Evolutionary conservation across 2,888 invertebrate genomes (phyloP).

Genomic region (Leptarthrus brevirostris): DNA sequence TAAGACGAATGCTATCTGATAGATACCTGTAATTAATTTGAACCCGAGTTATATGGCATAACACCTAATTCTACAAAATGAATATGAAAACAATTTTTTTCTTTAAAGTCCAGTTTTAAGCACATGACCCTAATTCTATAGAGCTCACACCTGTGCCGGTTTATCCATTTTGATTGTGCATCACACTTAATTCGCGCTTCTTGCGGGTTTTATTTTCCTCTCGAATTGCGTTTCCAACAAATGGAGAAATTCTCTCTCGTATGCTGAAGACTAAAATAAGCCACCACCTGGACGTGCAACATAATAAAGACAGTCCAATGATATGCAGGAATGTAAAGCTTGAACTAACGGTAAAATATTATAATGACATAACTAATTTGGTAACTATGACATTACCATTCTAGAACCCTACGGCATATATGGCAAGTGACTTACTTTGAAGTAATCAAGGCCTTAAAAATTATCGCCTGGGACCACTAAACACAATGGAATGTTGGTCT

Average conservation of each 20-base stretch:
- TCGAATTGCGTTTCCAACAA: slow-evolving; percentile 31
- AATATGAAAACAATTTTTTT: no score
- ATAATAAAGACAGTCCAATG: neutral
- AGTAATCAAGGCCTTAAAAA: slow-evolving; percentile 2
- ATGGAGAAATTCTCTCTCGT: slow-evolving; percentile 37
- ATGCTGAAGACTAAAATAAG: slow-evolving; percentile 14
- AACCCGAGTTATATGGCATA: no score
- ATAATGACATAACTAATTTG: slow-evolving; percentile 48
- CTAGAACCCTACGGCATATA: slow-evolving; percentile 7
- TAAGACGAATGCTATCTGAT: no score
- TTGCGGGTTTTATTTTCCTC: slow-evolving; percentile 42
- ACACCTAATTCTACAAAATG: no score
- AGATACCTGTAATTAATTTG: no score
- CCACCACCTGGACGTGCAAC: slow-evolving; percentile 14
- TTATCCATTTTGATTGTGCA: slow-evolving; percentile 15
- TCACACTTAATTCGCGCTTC: slow-evolving; percentile 2
- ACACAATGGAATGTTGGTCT: slow-evolving; percentile 12
- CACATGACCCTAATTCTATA: slow-evolving; percentile 36
- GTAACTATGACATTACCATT: slow-evolving; percentile 46
- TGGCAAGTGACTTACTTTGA: neutral
- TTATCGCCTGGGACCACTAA: slow-evolving; percentile 3
- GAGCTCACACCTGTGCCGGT: slow-evolving; percentile 21
- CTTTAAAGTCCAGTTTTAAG: slow-evolving; percentile 22
- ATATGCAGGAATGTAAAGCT: slow-evolving; percentile 22
- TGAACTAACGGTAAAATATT: slow-evolving; percentile 48